Conservation (phyloP, 2,113 vertebrate genomes). For the Microcebus murinus region DNA sequence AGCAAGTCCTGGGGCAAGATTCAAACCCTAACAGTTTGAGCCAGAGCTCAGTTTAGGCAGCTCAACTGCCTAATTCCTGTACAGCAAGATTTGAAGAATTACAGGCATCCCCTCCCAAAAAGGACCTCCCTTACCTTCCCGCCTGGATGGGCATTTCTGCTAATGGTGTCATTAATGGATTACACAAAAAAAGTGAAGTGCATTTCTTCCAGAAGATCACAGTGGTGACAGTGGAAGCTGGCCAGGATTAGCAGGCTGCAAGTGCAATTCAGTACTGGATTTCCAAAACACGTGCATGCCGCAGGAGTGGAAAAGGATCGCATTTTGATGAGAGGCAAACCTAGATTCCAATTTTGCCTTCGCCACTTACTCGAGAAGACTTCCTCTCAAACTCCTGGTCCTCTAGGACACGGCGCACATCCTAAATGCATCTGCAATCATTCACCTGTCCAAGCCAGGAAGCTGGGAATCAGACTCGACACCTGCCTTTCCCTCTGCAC, state of each 20-base stretch:
- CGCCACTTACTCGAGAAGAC: neutral
- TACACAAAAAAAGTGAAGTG: neutral
- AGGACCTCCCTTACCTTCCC: neutral
- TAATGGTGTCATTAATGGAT: fast-evolving
- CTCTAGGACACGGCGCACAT: fast-evolving
- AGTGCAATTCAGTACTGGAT: neutral
- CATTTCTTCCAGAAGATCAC: neutral
- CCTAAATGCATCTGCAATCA: too few species aligned
- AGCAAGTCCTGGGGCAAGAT: neutral
- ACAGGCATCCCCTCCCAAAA: neutral
- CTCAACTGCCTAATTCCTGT: neutral
- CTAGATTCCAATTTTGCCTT: neutral
- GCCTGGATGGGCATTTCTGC: neutral
- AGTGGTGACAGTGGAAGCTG: neutral
- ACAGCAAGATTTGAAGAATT: neutral
- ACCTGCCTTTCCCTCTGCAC: neutral
- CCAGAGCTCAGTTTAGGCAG: neutral
- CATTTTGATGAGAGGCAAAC: neutral
- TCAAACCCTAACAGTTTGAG: neutral
- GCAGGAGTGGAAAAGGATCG: neutral
- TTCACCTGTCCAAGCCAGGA: neutral
- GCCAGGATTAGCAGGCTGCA: neutral
- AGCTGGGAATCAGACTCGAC: neutral
- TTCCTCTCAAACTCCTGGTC: too few species aligned
- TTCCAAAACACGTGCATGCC: neutral